A percentile compares a stretch with the other conserved stretches of the same genome.
These are phyloP conservation scores for Myotis davidii DNA, from an alignment of 2,113 vertebrate species.

Conservation along the genomic window DNA sequence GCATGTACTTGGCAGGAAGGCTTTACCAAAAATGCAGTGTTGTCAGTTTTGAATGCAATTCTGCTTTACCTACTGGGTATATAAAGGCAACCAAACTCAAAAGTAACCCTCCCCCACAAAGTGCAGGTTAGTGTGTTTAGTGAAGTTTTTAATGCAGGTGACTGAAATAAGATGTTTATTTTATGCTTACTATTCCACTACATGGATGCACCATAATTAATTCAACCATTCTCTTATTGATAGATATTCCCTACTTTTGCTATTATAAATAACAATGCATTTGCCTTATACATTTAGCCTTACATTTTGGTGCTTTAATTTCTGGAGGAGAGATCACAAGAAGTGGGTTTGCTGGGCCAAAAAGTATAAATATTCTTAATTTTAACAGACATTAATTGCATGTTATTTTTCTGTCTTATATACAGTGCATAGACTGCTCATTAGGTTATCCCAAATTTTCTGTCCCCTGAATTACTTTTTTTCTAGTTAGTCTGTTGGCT, in stretches of 20 bases:
- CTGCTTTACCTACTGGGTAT: neutral
- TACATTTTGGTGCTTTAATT: slow-evolving; percentile 37
- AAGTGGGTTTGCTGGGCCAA: neutral
- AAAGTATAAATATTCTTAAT: neutral
- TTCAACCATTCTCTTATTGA: slow-evolving; percentile 14
- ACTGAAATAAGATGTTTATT: slow-evolving; percentile 10
- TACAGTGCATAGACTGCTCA: neutral
- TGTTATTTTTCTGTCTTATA: neutral
- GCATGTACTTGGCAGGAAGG: neutral
- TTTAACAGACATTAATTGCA: neutral
- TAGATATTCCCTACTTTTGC: neutral
- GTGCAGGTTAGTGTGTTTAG: neutral
- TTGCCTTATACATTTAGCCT: slow-evolving; percentile 40
- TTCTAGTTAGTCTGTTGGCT: neutral
- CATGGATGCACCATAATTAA: neutral
- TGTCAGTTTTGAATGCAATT: slow-evolving; percentile 25
- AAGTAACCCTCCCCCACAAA: neutral
- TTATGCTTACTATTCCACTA: slow-evolving; percentile 37
- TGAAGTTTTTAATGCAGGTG: neutral
- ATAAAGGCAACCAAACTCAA: neutral
- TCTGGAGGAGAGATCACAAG: neutral
- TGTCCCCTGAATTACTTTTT: neutral
- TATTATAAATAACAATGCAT: slow-evolving; percentile 10
- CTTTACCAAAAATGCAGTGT: neutral
- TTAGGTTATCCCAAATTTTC: slow-evolving; percentile 1